Percentiles rank a stretch among this genome's conserved stretches.
Conservation (phyloP, 92 coral and sea anemone genomes). For the Desmophyllum pertusum region DNA sequence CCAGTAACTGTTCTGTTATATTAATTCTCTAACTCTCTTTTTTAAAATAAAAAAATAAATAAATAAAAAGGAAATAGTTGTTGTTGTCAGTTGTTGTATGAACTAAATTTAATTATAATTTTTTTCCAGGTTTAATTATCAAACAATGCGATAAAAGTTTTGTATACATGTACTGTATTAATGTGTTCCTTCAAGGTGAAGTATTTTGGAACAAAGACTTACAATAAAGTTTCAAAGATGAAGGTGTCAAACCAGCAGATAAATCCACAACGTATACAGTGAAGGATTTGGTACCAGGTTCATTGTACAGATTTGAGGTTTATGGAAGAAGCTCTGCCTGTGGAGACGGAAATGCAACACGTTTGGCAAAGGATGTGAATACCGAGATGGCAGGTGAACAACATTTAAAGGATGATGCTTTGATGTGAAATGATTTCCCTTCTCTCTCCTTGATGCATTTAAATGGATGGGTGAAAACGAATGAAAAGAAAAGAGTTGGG, state of each 20-base stretch:
- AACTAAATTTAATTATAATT: too few relatives aligned
- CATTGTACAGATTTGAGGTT: conserved; percentile 2
- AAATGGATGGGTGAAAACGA: too few relatives aligned
- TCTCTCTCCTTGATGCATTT: too few relatives aligned
- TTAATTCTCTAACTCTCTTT: neutral
- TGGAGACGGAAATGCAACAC: neutral
- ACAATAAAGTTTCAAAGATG: neutral
- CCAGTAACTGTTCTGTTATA: too few relatives aligned
- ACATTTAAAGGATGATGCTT: too few relatives aligned
- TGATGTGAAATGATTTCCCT: too few relatives aligned
- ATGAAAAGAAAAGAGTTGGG: too few relatives aligned
- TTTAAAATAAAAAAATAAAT: too few relatives aligned
- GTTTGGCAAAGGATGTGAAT: neutral
- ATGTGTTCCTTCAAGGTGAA: neutral
- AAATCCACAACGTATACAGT: neutral
- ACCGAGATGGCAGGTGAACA: neutral
- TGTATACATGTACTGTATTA: neutral
- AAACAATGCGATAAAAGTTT: too few relatives aligned
- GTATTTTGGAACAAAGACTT: conserved; percentile 7
- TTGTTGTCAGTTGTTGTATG: too few relatives aligned
- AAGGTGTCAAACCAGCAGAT: neutral
- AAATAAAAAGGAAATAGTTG: too few relatives aligned
- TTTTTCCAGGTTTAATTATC: too few relatives aligned
- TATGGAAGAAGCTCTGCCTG: conserved; percentile 1
- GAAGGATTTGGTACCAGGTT: conserved; percentile 17